These are phyloP conservation scores for Brachypalpus laphriformis DNA, from an alignment of 2,888 invertebrate species.

Conservation along the genomic window DNA sequence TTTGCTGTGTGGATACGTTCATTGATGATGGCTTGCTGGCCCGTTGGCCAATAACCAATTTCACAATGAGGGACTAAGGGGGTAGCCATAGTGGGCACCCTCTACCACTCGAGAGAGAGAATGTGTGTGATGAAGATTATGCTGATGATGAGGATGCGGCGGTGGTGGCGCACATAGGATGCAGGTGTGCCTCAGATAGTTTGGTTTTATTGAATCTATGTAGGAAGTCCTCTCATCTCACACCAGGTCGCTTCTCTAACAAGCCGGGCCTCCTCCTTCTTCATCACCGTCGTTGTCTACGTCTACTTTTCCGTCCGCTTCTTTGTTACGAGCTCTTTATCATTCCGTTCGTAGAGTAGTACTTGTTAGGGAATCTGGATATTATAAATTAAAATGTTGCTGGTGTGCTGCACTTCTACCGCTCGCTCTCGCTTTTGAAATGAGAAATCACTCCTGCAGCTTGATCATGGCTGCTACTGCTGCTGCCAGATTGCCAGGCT, in stretches of 20 bases:
- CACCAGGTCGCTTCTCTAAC: conserved; percentile 51
- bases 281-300: not conserved
- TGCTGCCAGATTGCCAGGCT: conserved; percentile 21
- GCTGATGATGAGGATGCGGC: conserved; percentile 41
- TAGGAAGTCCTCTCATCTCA: conserved; percentile 72
- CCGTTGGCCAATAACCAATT: conserved; percentile 69
- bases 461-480: conserved; percentile 24
- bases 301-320: conserved; percentile 3
- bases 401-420: conserved; percentile 21
- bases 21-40: conserved; percentile 60
- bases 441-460: conserved; percentile 48
- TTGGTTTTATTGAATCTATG: conserved; percentile 70
- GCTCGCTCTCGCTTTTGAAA: conserved; percentile 23
- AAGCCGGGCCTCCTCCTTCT: conserved; percentile 26
- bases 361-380: conserved; percentile 45
- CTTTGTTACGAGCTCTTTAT: conserved; percentile 54
- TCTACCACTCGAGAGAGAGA: not conserved
- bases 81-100: conserved; percentile 17
- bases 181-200: conserved; percentile 69
- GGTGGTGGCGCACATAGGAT: conserved; percentile 52
- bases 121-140: conserved; percentile 59
- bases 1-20: conserved; percentile 32
- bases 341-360: conserved; percentile 36
- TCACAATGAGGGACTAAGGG: conserved; percentile 7
- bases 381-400: conserved; percentile 73